Base-by-base conservation (phyloP, 2,888 invertebrate genomes). In the Parnassius glacialis region DNA sequence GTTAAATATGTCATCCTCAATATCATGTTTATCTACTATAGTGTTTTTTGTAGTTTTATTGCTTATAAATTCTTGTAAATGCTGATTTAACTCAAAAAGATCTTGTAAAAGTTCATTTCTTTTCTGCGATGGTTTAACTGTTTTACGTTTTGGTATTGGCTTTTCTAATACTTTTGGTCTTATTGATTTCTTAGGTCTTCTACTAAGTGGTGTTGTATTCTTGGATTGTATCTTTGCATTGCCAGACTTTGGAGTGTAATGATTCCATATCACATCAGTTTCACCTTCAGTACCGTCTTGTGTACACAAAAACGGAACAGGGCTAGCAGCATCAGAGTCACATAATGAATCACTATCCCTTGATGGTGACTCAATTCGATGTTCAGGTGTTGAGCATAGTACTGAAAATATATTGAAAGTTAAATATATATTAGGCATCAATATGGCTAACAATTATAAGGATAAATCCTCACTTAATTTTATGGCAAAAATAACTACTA, bases 241-340 rank as follows among this genome's bases (percentile, higher is more conserved):
- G 13, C 81, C 83, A 10, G 91, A 80, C 70, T 87, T 89, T n/a
- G 92, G 91, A 68, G 92, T 90, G 70, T 92, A 91, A 65, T 86
- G 91, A 68, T 92, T 92, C 92, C 92, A 92, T 11, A 92, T 83
- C 13, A 92, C 92, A 71, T 92, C 91, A 13, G 86, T 88, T 74
- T 87, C 87, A 2, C 91, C 92, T 66, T 90, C 89, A 2, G 85
- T 80, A 11, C 91, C 92, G 79, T 92, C 92, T 78, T 92, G 92
- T 1, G 92, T 92, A 67, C 90, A 92, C 10, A 89, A 66, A 73
- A 92, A 92, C 10, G 90, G 91, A 0, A 92, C 90, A 5, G 92
- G 92, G 66, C 91, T 91, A 1, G 83, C 83, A 12, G 85, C 80
- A 55, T 90, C 91, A 0, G 91, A 91, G 65, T 84, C 88, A 68